Conservation (phyloP, 2,888 invertebrate species). For the Cancer borealis region DNA sequence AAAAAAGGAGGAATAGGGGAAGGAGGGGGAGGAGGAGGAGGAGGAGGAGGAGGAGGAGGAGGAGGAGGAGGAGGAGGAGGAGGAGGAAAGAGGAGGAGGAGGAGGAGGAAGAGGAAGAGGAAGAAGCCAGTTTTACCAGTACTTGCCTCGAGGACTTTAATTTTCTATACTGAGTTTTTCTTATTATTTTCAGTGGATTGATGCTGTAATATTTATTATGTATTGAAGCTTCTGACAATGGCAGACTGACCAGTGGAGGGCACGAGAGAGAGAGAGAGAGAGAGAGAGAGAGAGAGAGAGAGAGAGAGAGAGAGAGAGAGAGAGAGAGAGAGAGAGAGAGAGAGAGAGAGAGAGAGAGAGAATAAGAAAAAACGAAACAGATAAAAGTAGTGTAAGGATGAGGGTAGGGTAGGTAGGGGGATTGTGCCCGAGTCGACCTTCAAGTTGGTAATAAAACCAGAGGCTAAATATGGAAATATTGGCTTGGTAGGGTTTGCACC, state of each 20-base stretch:
- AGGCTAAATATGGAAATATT: conserved; percentile 70
- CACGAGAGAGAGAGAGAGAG: too few species aligned
- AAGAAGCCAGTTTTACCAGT: neutral
- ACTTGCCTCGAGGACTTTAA: too few species aligned
- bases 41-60: neutral
- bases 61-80: conserved; percentile 13
- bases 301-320: too few species aligned
- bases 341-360: neutral
- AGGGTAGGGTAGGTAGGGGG: neutral
- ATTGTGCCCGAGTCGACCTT: conserved; percentile 55
- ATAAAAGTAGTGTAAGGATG: neutral
- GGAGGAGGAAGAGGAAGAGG: neutral
- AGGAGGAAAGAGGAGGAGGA: neutral
- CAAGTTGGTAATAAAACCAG: conserved; percentile 59
- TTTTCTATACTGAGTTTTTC: too few species aligned
- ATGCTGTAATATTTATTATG: too few species aligned
- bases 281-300: too few species aligned
- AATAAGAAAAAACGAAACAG: conserved; percentile 9
- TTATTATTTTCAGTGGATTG: too few species aligned
- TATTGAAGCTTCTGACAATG: too few species aligned
- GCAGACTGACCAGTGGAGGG: too few species aligned
- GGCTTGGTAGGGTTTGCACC: conserved; percentile 66
- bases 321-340: too few species aligned
- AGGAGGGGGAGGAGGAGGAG: neutral
- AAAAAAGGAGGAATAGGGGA: too few species aligned